phyloP scores from a whole-genome alignment of 2,888 invertebrate genomes.

The Lamellibrachia satsuma region DNA sequence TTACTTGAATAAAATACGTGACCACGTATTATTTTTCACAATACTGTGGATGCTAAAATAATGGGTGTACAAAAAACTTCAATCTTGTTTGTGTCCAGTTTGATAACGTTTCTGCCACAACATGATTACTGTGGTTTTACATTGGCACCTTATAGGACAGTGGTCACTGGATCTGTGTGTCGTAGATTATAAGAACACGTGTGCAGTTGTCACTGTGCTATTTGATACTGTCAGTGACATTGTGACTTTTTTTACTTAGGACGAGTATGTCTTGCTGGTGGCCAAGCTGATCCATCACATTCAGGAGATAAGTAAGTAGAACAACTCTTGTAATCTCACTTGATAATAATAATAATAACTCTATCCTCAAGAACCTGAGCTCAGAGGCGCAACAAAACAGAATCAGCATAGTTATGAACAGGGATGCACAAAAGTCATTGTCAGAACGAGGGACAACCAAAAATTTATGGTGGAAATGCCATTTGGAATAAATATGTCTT shows the following conservation, averaged over 20 bases:
- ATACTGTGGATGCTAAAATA: neutral
- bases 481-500: too few relatives aligned
- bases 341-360: too few relatives aligned
- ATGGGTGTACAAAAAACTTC: neutral
- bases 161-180: too few relatives aligned
- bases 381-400: too few relatives aligned
- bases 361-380: too few relatives aligned
- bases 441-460: too few relatives aligned
- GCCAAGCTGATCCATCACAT: neutral
- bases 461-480: too few relatives aligned
- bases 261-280: neutral
- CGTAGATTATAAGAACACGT: too few relatives aligned
- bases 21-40: neutral
- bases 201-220: neutral
- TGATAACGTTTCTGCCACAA: neutral
- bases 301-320: neutral
- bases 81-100: neutral
- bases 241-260: neutral
- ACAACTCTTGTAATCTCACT: neutral
- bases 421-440: too few relatives aligned
- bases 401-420: too few relatives aligned
- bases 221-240: neutral
- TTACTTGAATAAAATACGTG: neutral
- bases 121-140: neutral
- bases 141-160: too few relatives aligned